A percentile compares a stretch with the other conserved stretches of the same genome.
These are phyloP conservation scores for Dynastes tityus DNA, from an alignment of 2,888 invertebrate genomes.

Conservation along the genomic window DNA sequence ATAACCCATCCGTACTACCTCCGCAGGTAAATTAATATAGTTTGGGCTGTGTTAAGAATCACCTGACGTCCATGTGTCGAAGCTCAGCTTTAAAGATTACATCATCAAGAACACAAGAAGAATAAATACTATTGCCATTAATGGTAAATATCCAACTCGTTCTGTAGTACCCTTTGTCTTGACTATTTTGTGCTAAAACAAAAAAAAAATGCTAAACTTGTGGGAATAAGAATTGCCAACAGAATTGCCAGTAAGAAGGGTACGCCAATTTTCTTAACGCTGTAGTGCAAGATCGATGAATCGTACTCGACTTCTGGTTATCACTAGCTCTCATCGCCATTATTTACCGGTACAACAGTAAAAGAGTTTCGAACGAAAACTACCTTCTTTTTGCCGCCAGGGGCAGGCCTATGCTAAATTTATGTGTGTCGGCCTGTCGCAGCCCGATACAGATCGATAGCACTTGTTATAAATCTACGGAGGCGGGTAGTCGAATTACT, in stretches of 20 bases:
- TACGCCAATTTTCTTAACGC: constrained; percentile 30
- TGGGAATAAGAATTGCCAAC: constrained; percentile 32
- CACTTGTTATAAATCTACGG: constrained; percentile 61
- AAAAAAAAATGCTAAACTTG: background rate
- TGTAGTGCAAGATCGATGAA: constrained; percentile 56
- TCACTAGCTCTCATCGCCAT: constrained; percentile 63
- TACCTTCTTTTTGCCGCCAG: constrained; percentile 61
- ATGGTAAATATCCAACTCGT: no score
- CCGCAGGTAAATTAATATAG: no score
- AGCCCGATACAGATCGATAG: constrained; percentile 59
- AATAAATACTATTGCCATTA: no score
- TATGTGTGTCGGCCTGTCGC: constrained; percentile 59
- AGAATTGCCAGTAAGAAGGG: constrained; percentile 17
- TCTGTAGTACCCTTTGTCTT: no score
- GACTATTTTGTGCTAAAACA: no score
- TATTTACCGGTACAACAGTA: constrained; percentile 64
- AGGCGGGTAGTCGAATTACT: constrained; percentile 58
- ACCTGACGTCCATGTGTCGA: no score
- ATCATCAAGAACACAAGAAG: no score
- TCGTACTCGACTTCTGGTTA: constrained; percentile 59
- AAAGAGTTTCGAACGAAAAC: constrained; percentile 59
- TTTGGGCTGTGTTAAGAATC: no score
- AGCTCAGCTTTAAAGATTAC: no score
- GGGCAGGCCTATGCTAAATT: constrained; percentile 60
- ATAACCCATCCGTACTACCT: no score